Evolutionary conservation across 2,797 vertebrate species (phyloP), one percentile per base, ranked within the genome.

Genomic region (Rhyacichthys aspro): DNA sequence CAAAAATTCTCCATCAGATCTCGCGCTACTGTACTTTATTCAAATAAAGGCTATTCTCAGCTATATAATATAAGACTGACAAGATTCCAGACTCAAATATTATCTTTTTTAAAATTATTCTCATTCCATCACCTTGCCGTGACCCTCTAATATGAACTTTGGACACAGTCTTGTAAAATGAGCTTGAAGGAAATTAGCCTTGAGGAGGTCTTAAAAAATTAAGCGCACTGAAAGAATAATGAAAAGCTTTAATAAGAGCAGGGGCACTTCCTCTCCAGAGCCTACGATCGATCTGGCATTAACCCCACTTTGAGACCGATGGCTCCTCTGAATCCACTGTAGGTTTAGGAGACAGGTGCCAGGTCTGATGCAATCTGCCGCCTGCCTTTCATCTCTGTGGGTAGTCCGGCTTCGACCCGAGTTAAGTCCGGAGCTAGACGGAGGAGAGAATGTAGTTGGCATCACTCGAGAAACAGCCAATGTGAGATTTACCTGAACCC

Each of bases 381-480:
- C 49, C 39, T 11, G 50, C 49, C 63, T 57, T 67, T 71, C 55
- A 67, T 74, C 71, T 74, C 53, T 7, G 59, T 63, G 17, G 66
- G 50, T 52, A 46, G 15, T 44, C 44, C 23, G 16, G 50, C 62
- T 59, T 37, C 61, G 57, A 68, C 61, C 64, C 48, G 33, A 34
- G 36, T 55, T 43, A 14, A 18, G 38, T 43, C 23, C 18, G 53
- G 23, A 46, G 50, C 8, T 23, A 49, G 43, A 36, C 38, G 34
- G 34, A 32, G 38, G 9, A 52, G 37, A 54, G 9, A 11, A 42
- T 43, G 11, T 5, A 36, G 34, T 47, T 44, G 41, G 41, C 37
- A 52, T 33, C 46, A 38, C 36, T 41, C 41, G 39, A 55, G 45
- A 59, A 18, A 39, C 52, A 45, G 15, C 9, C 10, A 43, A 11